Base-by-base conservation (phyloP, 2,797 vertebrate species). In the Muscicapa striata region DNA sequence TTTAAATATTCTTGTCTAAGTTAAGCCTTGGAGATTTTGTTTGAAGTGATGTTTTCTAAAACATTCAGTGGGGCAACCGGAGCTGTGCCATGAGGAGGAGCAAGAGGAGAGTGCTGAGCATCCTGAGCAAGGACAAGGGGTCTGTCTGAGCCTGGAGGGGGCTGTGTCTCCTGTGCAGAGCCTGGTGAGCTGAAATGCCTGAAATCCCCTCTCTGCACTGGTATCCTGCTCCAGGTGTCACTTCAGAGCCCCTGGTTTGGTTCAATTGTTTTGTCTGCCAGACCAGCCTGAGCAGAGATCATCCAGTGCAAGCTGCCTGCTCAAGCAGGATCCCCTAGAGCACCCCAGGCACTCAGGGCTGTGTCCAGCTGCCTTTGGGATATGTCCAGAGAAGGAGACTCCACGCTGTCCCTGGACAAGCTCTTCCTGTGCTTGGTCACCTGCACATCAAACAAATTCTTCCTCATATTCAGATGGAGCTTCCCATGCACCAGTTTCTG, bases 1-100 rank as follows among this genome's bases (percentile, higher is more conserved):
- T 95, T 97, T 95, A 96, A 95, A 96, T 94, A 93, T 68, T 93
- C 92, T 88, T 93, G 66, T 64, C 92, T 92, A 94, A 93, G 92
- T 88, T 90, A 97, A 96, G 85, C 93, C 89, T 96, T 94, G 74
- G 94, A 96, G 94, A 96, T 46, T 90, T 94, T 90, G 89, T 87
- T 96, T 77, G 94, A 79, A 72, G 91, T 34, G 69, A 92, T 94
- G 90, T 94, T 97, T 97, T 94, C 93, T 94, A 89, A 94, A 97
- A 97, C 79, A 90, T 32, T 94, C 78, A 84, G 61, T 61, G 69
- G 79, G 83, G 86, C 83, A 93, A 95, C 92, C 67, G 51, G 72
- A 94, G 41, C 72, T 89, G 63, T 94, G 89, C 95, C 93, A 95
- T 2, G 15, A 30, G 68, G 0, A 70, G 51, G 38, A 82, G 64